These are phyloP conservation scores for Uloborus plumipes DNA, from an alignment of 2,888 invertebrate species.

Conservation along the genomic window DNA sequence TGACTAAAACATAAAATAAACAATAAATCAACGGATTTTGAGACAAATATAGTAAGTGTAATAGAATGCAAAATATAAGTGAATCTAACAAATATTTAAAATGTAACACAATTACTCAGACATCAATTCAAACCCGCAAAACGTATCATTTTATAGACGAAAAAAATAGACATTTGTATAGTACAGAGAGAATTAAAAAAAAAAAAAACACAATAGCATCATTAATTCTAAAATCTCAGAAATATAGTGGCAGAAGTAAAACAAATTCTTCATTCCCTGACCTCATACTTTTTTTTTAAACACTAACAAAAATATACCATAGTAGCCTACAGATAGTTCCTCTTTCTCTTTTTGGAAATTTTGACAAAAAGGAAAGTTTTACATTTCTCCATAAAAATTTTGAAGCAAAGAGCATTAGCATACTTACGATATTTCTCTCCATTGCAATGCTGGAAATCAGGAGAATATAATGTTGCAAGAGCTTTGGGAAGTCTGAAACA, in stretches of 20 bases:
- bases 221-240: no score
- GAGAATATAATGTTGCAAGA: slow-evolving; percentile 26
- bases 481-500: slow-evolving; percentile 19
- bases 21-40: background rate
- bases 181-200: no score
- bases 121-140: no score
- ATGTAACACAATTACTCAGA: background rate
- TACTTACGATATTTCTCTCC: slow-evolving; percentile 40
- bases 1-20: slow-evolving; percentile 16
- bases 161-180: no score
- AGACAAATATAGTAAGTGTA: background rate
- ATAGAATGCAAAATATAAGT: background rate
- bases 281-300: no score
- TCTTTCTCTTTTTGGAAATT: background rate
- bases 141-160: no score
- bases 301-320: no score
- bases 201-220: no score
- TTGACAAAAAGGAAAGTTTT: background rate
- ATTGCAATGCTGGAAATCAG: slow-evolving; percentile 20
- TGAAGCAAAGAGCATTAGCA: background rate
- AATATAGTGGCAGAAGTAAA: no score
- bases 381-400: background rate
- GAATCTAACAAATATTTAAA: background rate
- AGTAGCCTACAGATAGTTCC: no score
- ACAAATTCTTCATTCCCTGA: no score